Evolutionary conservation across 1,140 invertebrate genomes (phyloP).

Genomic region (Brachionus plicatilis): DNA sequence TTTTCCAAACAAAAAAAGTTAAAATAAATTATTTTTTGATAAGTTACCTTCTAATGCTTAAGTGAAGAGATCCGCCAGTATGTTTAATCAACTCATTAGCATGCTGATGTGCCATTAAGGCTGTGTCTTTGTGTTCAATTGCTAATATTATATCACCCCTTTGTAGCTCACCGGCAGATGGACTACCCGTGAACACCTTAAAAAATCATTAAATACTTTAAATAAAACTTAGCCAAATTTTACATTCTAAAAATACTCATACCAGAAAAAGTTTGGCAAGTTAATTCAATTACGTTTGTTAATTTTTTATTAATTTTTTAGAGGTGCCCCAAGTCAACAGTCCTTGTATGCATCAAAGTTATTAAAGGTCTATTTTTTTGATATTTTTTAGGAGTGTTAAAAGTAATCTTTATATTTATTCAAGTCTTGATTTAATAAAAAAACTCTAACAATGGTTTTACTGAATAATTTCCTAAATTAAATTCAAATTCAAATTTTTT

Average conservation of each 20-base stretch:
- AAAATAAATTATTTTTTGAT: background rate
- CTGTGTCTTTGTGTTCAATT: constrained; percentile 77
- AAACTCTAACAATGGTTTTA: no score
- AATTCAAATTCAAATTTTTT: no score
- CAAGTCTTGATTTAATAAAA: no score
- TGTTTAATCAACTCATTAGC: constrained; percentile 80
- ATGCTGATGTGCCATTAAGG: constrained; percentile 78
- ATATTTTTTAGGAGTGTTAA: no score
- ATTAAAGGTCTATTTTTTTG: no score
- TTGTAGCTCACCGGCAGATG: constrained; percentile 69
- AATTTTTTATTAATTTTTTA: no score
- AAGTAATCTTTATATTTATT: no score
- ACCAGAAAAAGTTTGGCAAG: background rate
- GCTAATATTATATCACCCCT: constrained; percentile 81
- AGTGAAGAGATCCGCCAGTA: constrained; percentile 57
- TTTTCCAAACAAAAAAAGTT: background rate
- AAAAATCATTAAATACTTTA: background rate
- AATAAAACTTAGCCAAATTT: background rate
- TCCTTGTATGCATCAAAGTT: no score
- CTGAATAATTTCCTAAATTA: no score
- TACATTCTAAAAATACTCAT: background rate
- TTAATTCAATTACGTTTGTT: no score
- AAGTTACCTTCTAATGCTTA: constrained; percentile 49
- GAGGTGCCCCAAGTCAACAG: no score
- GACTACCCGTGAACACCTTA: constrained; percentile 62